Base-by-base conservation (phyloP, 2,113 vertebrate genomes). In the Lanius collurio region DNA sequence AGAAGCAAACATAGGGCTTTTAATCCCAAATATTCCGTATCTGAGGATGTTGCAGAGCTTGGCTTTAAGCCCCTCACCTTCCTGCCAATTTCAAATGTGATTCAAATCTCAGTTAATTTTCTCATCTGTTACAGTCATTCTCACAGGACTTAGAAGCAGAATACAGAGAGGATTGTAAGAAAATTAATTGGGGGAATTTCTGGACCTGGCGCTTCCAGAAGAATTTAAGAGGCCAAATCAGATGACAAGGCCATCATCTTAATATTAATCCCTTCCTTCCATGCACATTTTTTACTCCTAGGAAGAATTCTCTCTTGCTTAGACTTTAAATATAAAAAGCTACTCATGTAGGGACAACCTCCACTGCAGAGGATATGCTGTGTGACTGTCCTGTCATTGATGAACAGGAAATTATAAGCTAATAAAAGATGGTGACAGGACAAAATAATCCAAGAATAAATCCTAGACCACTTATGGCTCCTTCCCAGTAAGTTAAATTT, bases 141-240 rank as follows among this genome's bases (percentile, higher is more conserved):
- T 88, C 88, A 86, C 22, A 75, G 67, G 82, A 94, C 59, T 80
- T 53, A 86, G 64, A 85, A 74, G 64, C 71, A 94, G 86, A 83
- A 90, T 63, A 77, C 9, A 92, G 46, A 94, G 33, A 6, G 21
- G 83, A 90, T 12, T 93, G 55, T 62, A 94, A 50, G 68, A 92
- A 77, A 93, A 69, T 46, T 42, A 88, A 17, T 6, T 37, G 68
- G 42, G 81, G 74, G 50, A 86, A 73, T 62, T 94, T 94, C 85
- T 86, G 71, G 57, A 83, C 20, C n/a, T 80, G 75, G 26, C 83
- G 67, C 4, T 4, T 57, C 42, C 57, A 83, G 63, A 86, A 90
- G 55, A 47, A 88, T 94, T 92, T 73, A 57, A 70, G 71, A 96
- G 75, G 59, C 79, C 87, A 90, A 68, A 77, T 93, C 85, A 93